Percentiles rank a stretch among this genome's conserved stretches.
phyloP scores from a whole-genome alignment of 2,797 vertebrate genomes.

The Sebastes jordani region DNA sequence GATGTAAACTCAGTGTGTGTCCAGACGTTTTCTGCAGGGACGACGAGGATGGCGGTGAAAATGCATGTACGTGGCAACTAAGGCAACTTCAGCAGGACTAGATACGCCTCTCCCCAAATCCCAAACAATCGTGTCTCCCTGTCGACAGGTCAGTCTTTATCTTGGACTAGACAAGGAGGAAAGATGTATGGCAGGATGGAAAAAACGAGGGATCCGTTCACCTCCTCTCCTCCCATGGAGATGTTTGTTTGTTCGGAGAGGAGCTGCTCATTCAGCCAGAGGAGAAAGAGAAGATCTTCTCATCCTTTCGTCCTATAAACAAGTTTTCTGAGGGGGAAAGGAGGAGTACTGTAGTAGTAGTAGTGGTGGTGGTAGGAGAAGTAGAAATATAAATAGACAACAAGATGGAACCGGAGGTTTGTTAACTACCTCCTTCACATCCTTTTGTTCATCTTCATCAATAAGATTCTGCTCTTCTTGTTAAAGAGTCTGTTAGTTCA shows the following conservation, averaged over 20 bases:
- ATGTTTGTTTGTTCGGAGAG: conserved; percentile 21
- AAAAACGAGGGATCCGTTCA: background rate
- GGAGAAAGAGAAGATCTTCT: background rate
- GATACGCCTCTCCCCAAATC: background rate
- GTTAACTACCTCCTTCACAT: background rate
- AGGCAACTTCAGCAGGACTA: conserved; percentile 62
- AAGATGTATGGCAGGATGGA: background rate
- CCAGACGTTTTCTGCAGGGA: background rate
- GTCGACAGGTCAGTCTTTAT: conserved; percentile 2
- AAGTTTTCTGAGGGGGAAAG: background rate
- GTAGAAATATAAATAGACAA: conserved; percentile 25
- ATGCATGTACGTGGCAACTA: conserved; percentile 40
- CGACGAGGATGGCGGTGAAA: background rate
- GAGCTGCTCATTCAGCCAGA: conserved; percentile 5
- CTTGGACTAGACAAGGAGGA: background rate
- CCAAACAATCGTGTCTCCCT: background rate
- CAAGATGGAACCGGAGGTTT: conserved; percentile 7
- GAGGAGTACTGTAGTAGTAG: background rate
- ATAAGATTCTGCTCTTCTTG: background rate
- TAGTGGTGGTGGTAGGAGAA: background rate
- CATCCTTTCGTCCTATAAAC: background rate
- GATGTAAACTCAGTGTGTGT: conserved; percentile 35
- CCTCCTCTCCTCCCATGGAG: conserved; percentile 11
- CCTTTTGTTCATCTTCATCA: background rate
- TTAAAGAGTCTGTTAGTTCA: conserved; percentile 36